Evolutionary conservation across 2,113 vertebrate genomes (phyloP).

Genomic region (Chauna torquata): DNA sequence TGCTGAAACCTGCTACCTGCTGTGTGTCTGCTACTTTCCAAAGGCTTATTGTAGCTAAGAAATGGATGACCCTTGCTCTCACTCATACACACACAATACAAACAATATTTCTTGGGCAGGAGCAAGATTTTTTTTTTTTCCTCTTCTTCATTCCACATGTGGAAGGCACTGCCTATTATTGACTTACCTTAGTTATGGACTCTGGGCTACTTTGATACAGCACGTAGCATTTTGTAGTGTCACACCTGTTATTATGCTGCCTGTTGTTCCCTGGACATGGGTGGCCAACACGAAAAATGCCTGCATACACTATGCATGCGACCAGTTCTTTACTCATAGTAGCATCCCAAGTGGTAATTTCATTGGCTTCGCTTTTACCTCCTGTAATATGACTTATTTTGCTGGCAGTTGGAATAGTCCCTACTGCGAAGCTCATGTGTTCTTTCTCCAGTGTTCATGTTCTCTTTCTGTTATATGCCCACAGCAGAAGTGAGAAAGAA

Average conservation of each 20-base stretch:
- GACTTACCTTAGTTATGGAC: background rate
- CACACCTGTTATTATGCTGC: background rate
- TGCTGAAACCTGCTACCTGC: conserved; percentile 38
- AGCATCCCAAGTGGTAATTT: background rate
- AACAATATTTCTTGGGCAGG: conserved; percentile 15
- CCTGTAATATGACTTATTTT: background rate
- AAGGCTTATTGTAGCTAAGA: conserved; percentile 35
- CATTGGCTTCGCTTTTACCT: background rate
- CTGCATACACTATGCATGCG: background rate
- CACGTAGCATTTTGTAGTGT: background rate
- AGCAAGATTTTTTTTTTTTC: background rate
- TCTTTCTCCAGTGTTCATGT: background rate
- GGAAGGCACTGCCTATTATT: background rate
- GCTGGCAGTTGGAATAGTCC: background rate
- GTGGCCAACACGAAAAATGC: background rate
- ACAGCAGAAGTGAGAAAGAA: conserved; percentile 17
- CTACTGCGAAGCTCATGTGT: conserved; percentile 7
- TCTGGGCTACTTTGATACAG: background rate
- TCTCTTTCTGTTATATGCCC: background rate
- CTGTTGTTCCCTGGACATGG: background rate
- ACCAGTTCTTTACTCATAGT: background rate
- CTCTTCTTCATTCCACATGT: background rate
- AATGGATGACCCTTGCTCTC: conserved; percentile 46
- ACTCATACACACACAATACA: background rate
- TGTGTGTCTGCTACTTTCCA: conserved; percentile 11